Percentiles rank a stretch among this genome's conserved stretches.
Evolutionary conservation across 2,113 vertebrate species (phyloP).

Genomic region (Brachypodius melanocephalos): DNA sequence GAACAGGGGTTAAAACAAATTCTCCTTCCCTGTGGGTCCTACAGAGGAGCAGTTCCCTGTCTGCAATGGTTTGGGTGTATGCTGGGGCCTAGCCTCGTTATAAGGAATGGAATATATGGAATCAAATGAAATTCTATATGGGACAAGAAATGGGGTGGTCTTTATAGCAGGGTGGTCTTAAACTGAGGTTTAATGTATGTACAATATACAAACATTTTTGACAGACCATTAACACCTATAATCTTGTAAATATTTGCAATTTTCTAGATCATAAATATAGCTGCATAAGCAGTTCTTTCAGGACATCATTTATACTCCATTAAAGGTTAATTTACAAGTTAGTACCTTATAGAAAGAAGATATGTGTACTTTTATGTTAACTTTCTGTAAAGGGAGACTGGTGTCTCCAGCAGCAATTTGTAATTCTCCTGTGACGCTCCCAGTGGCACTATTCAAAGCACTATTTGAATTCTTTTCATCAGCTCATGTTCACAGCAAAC

Average conservation of each 20-base stretch:
- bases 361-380: conserved; percentile 78
- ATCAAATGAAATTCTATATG: conserved; percentile 80
- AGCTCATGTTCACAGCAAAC: conserved; percentile 79
- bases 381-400: conserved; percentile 75
- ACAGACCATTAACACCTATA: conserved; percentile 87
- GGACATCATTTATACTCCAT: conserved; percentile 83
- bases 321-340: conserved; percentile 86
- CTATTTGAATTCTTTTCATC: conserved; percentile 78
- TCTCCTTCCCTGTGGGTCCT: not conserved
- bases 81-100: conserved; percentile 69
- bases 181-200: conserved; percentile 80
- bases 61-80: conserved; percentile 60
- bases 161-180: conserved; percentile 82
- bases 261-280: conserved; percentile 86
- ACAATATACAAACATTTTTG: conserved; percentile 87
- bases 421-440: conserved; percentile 76
- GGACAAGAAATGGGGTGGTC: conserved; percentile 79
- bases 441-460: conserved; percentile 76
- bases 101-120: conserved; percentile 76
- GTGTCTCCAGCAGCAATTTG: conserved; percentile 81
- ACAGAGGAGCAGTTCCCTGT: conserved; percentile 39
- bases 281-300: conserved; percentile 83
- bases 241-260: conserved; percentile 88
- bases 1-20: not conserved
- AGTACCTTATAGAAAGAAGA: conserved; percentile 84